Conservation (phyloP, 2,888 invertebrate genomes). For the Prosopocoilus inquinatus region DNA sequence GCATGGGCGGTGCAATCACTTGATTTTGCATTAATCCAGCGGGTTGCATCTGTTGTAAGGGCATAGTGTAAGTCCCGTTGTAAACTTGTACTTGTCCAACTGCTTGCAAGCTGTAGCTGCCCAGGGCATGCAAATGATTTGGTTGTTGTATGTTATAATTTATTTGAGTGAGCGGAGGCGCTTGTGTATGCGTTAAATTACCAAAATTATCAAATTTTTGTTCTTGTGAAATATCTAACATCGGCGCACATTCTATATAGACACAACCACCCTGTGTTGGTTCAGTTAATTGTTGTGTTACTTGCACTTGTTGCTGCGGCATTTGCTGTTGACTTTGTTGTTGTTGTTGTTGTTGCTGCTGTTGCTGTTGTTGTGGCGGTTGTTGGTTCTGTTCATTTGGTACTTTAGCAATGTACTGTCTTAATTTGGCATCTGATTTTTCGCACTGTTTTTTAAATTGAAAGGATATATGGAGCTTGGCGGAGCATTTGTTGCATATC, state of each 20-base stretch:
- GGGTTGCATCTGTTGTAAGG: slow-evolving; percentile 40
- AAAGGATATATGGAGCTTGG: slow-evolving; percentile 50
- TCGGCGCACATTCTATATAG: slow-evolving; percentile 44
- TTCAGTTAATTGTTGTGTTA: slow-evolving; percentile 14
- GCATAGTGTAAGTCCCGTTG: slow-evolving; percentile 42
- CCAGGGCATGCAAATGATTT: slow-evolving; percentile 36
- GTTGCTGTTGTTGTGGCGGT: slow-evolving; percentile 17
- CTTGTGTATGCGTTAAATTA: slow-evolving; percentile 29
- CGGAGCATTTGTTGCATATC: slow-evolving; percentile 52
- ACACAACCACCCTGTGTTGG: slow-evolving; percentile 31
- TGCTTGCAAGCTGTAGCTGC: slow-evolving; percentile 38
- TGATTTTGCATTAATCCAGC: slow-evolving; percentile 34
- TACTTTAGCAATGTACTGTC: slow-evolving; percentile 38
- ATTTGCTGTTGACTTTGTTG: slow-evolving; percentile 22
- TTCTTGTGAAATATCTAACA: slow-evolving; percentile 39
- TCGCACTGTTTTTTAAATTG: slow-evolving; percentile 53
- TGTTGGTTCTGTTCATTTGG: slow-evolving; percentile 11
- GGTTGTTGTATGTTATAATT: slow-evolving; percentile 42
- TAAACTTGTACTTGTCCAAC: slow-evolving; percentile 43
- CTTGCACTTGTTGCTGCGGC: slow-evolving; percentile 20
- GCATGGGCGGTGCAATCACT: slow-evolving; percentile 27
- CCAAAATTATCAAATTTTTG: slow-evolving; percentile 33
- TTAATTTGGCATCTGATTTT: slow-evolving; percentile 49
- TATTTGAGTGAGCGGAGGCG: slow-evolving; percentile 38
- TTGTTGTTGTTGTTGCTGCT: slow-evolving; percentile 15